Percentiles rank a stretch among this genome's conserved stretches.
Conservation (phyloP, 2,113 vertebrate species). For the Channa maculata region DNA sequence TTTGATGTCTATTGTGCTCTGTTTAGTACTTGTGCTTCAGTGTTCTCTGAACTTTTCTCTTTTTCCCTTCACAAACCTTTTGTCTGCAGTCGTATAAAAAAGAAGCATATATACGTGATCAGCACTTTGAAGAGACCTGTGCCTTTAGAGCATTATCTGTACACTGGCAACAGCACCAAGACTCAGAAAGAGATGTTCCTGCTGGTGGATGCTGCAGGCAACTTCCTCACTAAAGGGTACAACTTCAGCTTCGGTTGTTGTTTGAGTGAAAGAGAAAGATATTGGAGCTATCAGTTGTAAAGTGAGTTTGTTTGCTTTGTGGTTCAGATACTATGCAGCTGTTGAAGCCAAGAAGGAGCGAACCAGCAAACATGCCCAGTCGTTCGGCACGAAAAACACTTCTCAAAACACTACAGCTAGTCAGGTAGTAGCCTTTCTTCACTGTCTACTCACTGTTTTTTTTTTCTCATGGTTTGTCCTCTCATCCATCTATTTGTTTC, state of each 20-base stretch:
- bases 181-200: constrained; percentile 92
- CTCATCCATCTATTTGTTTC: background rate
- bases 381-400: constrained; percentile 89
- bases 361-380: constrained; percentile 90
- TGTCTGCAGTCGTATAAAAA: constrained; percentile 87
- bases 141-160: constrained; percentile 91
- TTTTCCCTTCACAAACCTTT: background rate
- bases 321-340: constrained; percentile 87
- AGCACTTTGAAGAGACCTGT: constrained; percentile 91
- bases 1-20: background rate
- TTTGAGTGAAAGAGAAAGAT: background rate
- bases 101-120: constrained; percentile 90
- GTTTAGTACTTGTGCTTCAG: background rate
- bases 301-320: constrained; percentile 1
- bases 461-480: background rate
- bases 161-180: constrained; percentile 93
- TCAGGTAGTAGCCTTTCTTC: constrained; percentile 65
- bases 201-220: constrained; percentile 85
- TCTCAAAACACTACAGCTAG: constrained; percentile 84
- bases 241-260: background rate
- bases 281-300: background rate
- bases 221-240: constrained; percentile 92
- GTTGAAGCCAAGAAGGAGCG: constrained; percentile 92
- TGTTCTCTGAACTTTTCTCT: background rate
- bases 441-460: background rate